These are phyloP conservation scores for Lacanobia oleracea DNA, from an alignment of 2,888 invertebrate genomes.

Conservation along the genomic window DNA sequence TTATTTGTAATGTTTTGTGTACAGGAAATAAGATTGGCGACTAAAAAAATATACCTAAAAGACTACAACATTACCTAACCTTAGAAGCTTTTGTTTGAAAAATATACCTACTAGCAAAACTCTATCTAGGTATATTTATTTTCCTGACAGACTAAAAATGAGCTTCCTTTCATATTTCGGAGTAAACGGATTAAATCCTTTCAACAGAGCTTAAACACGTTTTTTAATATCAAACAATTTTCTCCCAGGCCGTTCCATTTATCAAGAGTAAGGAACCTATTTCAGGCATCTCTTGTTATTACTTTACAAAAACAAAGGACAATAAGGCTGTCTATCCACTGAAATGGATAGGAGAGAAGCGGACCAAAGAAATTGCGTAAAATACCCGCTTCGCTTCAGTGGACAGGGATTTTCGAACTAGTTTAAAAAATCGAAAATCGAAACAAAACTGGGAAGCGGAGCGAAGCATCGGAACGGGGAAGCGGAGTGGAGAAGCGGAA, in stretches of 20 bases:
- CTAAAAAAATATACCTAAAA: neutral
- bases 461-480: too few species aligned
- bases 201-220: neutral
- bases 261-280: constrained; percentile 4
- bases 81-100: neutral
- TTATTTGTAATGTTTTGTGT: neutral
- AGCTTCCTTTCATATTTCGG: neutral
- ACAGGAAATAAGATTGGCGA: neutral
- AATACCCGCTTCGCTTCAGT: too few species aligned
- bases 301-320: neutral
- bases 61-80: too few species aligned
- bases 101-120: neutral
- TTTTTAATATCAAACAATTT: neutral
- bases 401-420: too few species aligned
- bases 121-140: neutral
- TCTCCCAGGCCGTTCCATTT: neutral
- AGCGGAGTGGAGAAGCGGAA: too few species aligned
- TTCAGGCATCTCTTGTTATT: constrained; percentile 1
- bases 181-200: neutral
- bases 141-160: neutral
- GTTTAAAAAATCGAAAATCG: too few species aligned
- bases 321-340: neutral
- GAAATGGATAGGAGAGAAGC: too few species aligned
- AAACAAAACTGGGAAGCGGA: too few species aligned
- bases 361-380: too few species aligned